These are phyloP conservation scores for Oligia latruncula DNA, from an alignment of 2,888 invertebrate genomes.

Conservation along the genomic window DNA sequence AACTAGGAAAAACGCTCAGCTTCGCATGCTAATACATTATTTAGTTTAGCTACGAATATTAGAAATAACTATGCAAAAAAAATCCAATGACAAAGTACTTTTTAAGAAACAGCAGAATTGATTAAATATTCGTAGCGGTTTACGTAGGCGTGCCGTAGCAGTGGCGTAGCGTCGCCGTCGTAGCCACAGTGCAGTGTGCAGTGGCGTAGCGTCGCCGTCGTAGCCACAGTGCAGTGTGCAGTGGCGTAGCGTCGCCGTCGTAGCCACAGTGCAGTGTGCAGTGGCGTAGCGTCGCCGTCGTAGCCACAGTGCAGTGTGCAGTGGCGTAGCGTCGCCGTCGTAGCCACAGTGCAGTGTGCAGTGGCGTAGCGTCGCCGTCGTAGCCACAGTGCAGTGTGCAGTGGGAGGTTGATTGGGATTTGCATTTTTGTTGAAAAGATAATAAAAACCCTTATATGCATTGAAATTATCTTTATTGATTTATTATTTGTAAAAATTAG, in stretches of 20 bases:
- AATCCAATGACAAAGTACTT: not conserved
- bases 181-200: too few relatives aligned
- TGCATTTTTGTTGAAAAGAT: too few relatives aligned
- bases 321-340: not conserved
- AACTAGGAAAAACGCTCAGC: slow-evolving; percentile 71
- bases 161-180: not conserved
- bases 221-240: too few relatives aligned
- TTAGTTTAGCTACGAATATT: not conserved
- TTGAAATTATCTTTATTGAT: not conserved
- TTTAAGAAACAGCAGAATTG: not conserved
- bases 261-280: too few relatives aligned
- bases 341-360: too few relatives aligned
- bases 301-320: not conserved
- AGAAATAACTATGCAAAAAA: not conserved
- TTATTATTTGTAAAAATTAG: not conserved
- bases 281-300: too few relatives aligned
- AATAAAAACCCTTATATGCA: not conserved
- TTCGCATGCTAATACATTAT: slow-evolving; percentile 53
- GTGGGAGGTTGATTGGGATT: too few relatives aligned
- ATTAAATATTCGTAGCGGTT: not conserved
- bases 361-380: too few relatives aligned
- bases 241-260: not conserved
- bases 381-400: too few relatives aligned
- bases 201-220: too few relatives aligned
- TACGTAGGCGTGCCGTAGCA: slow-evolving; percentile 34